These are phyloP conservation scores for Daphoenositta chrysoptera DNA, from an alignment of 2,113 vertebrate species.

Conservation along the genomic window DNA sequence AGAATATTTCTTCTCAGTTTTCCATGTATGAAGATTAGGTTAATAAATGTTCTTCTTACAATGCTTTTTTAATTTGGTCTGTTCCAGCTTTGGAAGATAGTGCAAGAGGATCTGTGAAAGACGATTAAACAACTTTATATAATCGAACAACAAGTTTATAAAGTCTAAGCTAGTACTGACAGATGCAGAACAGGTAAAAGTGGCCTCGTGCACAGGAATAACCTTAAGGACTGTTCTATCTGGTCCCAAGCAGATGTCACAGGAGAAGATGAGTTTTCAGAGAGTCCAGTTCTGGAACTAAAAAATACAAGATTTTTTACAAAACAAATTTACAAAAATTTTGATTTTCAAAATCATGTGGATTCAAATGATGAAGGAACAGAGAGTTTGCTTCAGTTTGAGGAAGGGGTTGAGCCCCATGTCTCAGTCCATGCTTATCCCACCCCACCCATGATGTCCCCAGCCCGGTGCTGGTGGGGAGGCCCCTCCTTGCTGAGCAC, in stretches of 20 bases:
- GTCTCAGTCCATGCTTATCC: not conserved
- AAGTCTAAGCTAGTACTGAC: not conserved
- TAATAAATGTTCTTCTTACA: not conserved
- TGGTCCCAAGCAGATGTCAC: not conserved
- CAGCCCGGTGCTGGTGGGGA: not conserved
- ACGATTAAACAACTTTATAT: not conserved
- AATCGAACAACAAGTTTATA: not conserved
- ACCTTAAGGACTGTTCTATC: not conserved
- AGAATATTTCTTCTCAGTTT: not conserved
- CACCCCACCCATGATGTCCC: accelerated
- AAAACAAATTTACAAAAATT: no score
- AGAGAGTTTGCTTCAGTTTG: not conserved
- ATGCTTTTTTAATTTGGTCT: not conserved
- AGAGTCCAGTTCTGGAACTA: not conserved
- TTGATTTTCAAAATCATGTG: no score
- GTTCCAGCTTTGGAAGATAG: not conserved
- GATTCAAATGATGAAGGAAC: not conserved
- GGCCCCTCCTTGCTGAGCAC: not conserved
- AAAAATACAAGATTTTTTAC: not conserved
- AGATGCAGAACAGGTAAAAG: not conserved
- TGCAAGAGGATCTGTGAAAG: not conserved
- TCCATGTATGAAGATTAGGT: not conserved
- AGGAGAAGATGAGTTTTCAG: not conserved
- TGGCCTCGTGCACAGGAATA: accelerated
- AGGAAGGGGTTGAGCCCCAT: not conserved